A percentile compares a stretch with the other conserved stretches of the same genome.
These are phyloP conservation scores for Heliconius melpomene DNA, from an alignment of 1,140 invertebrate species.

Conservation along the genomic window DNA sequence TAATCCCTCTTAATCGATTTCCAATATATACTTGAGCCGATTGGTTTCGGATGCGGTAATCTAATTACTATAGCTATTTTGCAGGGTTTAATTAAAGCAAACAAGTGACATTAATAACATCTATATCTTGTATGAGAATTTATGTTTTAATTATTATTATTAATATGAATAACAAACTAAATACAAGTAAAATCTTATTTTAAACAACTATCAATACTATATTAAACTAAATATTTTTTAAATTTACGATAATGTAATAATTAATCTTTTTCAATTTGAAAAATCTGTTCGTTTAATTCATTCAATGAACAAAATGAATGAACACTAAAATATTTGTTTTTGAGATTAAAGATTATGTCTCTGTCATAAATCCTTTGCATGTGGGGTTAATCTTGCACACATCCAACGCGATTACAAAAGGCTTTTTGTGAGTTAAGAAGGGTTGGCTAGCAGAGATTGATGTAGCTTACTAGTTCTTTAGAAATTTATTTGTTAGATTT, in stretches of 20 bases:
- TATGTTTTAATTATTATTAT: not conserved
- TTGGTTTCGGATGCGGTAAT: slow-evolving; percentile 37
- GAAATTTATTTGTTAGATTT: not conserved
- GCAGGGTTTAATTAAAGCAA: slow-evolving; percentile 57
- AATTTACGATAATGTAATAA: too few species aligned
- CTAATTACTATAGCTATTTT: slow-evolving; percentile 50
- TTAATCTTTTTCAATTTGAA: too few species aligned
- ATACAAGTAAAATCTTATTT: too few species aligned
- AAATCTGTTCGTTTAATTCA: too few species aligned
- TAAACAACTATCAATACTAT: too few species aligned
- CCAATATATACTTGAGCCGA: slow-evolving; percentile 36
- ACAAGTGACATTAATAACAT: slow-evolving; percentile 40
- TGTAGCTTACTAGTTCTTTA: not conserved
- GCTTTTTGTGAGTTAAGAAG: not conserved
- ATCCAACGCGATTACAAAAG: not conserved
- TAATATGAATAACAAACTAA: not conserved
- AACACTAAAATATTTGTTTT: not conserved
- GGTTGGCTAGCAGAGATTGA: not conserved
- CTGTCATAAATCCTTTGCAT: not conserved
- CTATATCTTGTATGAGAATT: not conserved
- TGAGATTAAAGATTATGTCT: not conserved
- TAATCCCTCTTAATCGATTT: slow-evolving; percentile 32
- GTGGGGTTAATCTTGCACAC: not conserved
- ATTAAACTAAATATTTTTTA: too few species aligned
- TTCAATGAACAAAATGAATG: too few species aligned